phyloP scores from a whole-genome alignment of 1,140 invertebrate species.

The Procambarus virginalis region DNA sequence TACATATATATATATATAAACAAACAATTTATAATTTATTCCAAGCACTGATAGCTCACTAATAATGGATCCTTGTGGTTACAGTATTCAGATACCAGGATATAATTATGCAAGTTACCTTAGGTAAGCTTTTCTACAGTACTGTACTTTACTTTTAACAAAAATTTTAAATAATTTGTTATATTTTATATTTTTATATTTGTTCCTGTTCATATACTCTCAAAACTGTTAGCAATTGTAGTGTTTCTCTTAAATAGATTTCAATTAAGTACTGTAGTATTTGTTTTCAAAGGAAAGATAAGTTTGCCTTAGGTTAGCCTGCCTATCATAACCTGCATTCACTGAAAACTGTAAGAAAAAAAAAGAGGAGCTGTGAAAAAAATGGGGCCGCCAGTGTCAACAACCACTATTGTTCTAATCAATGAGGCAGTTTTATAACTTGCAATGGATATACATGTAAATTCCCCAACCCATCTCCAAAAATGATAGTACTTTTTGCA shows the following conservation, averaged over 20 bases:
- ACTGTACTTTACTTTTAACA: not conserved
- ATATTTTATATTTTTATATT: not conserved
- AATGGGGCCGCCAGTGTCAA: conserved; percentile 22
- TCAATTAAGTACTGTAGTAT: not conserved
- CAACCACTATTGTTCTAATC: conserved; percentile 29
- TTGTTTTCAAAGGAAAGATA: not conserved
- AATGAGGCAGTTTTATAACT: conserved; percentile 23
- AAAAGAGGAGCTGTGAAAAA: not conserved
- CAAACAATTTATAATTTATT: not conserved
- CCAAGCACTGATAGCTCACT: not conserved
- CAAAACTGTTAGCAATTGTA: not conserved
- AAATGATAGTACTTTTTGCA: too few relatives aligned
- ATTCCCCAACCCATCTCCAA: too few relatives aligned
- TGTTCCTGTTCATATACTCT: not conserved
- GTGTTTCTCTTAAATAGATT: not conserved
- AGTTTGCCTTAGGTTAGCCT: not conserved
- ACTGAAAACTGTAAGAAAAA: conserved; percentile 10
- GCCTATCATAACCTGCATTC: conserved; percentile 9
- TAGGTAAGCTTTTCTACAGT: not conserved
- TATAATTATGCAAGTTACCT: conserved; percentile 20
- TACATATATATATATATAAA: conserved; percentile 8
- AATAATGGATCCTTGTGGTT: not conserved
- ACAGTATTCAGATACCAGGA: conserved; percentile 20
- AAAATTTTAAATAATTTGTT: not conserved
- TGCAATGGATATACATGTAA: not conserved